phyloP scores from a whole-genome alignment of 2,888 invertebrate genomes.

The Exephanes ischioxanthus region DNA sequence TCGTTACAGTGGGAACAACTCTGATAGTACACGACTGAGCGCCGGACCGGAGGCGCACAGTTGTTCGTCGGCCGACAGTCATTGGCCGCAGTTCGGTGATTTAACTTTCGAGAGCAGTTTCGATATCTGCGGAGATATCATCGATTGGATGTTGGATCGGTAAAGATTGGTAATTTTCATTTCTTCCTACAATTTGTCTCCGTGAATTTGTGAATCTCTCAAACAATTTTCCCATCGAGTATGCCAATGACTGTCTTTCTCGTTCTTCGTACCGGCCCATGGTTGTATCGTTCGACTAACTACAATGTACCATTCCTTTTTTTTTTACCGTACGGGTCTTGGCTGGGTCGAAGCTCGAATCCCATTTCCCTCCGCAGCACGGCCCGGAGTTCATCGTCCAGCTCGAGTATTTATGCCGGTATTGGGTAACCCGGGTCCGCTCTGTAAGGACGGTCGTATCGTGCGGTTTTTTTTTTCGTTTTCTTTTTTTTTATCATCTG shows the following conservation, averaged over 20 bases:
- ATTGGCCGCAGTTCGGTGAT: not conserved
- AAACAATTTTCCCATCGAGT: no score
- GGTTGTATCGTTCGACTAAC: not conserved
- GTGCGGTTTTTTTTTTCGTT: not conserved
- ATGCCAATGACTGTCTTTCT: not conserved
- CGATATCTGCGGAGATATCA: no score
- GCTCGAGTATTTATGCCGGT: slow-evolving; percentile 1
- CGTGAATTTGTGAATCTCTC: no score
- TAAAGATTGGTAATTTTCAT: no score
- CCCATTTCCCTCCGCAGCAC: slow-evolving; percentile 1
- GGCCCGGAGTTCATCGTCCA: slow-evolving; percentile 2
- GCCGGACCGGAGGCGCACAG: not conserved
- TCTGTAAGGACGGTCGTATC: not conserved
- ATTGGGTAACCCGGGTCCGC: slow-evolving; percentile 20
- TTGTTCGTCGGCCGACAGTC: not conserved
- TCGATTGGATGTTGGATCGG: no score
- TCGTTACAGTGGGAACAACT: not conserved
- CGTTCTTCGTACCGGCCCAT: not conserved
- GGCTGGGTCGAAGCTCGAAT: not conserved
- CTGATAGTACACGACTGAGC: not conserved
- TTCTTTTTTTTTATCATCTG: slow-evolving; percentile 21
- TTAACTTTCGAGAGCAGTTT: not conserved
- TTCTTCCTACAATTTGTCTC: no score
- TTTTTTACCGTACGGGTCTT: not conserved
- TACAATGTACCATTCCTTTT: not conserved